Conservation (phyloP, 1,140 invertebrate genomes). For the Drosophila teissieri region DNA sequence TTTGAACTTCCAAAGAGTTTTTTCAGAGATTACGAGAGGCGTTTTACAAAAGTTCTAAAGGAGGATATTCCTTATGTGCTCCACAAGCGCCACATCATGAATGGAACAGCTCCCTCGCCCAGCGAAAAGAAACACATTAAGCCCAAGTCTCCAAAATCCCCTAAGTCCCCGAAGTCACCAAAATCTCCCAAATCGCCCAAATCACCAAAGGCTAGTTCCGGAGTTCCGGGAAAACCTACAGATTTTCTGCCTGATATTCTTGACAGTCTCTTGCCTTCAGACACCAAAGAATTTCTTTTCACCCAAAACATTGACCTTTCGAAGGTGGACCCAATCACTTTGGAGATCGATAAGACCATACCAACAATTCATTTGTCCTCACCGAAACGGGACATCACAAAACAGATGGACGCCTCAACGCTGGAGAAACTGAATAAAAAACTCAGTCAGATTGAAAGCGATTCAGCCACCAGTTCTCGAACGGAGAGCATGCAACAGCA, state of each 20-base stretch:
- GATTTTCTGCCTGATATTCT: slow-evolving; percentile 83
- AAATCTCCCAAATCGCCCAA: slow-evolving; percentile 87
- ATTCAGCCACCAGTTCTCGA: slow-evolving; percentile 89
- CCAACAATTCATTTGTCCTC: slow-evolving; percentile 87
- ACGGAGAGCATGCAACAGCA: slow-evolving; percentile 88
- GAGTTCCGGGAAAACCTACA: slow-evolving; percentile 20
- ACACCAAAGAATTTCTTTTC: slow-evolving; percentile 87
- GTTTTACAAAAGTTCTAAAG: slow-evolving; percentile 76
- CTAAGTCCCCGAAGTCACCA: slow-evolving; percentile 87
- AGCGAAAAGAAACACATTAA: slow-evolving; percentile 86
- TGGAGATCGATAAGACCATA: slow-evolving; percentile 88
- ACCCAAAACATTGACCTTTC: slow-evolving; percentile 90
- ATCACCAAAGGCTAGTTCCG: slow-evolving; percentile 54
- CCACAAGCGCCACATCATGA: slow-evolving; percentile 93
- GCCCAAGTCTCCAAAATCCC: slow-evolving; percentile 87
- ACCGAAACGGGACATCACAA: slow-evolving; percentile 88
- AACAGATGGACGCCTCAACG: slow-evolving; percentile 87
- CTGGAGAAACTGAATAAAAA: slow-evolving; percentile 89
- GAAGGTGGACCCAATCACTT: slow-evolving; percentile 88
- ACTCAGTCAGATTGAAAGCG: slow-evolving; percentile 89
- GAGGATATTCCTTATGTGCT: slow-evolving; percentile 92
- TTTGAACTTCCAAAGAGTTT: slow-evolving; percentile 87
- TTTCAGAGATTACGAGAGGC: slow-evolving; percentile 87
- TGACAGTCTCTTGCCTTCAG: slow-evolving; percentile 76
- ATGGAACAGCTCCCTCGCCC: slow-evolving; percentile 89